Evolutionary conservation across 2,797 vertebrate species (phyloP), one percentile per base, ranked within the genome.

Genomic region (Pseudomugil gertrudae): DNA sequence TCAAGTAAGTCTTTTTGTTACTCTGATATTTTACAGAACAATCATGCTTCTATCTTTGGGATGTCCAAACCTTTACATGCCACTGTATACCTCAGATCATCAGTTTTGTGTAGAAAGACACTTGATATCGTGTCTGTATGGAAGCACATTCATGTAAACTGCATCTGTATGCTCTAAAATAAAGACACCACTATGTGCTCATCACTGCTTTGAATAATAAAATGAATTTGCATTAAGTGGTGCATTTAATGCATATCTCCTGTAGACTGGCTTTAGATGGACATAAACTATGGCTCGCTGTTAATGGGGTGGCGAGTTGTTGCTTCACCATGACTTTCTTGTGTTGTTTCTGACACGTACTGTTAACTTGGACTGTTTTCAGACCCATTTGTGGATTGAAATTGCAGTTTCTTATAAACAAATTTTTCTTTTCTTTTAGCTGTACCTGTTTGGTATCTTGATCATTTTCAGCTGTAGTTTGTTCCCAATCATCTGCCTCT

Each of bases 361-460:
- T 56, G 14, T 56, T 63, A 54, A 35, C 59, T 59, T 45, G 19
- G 43, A 56, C 35, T 43, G 13, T 48, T 43, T 45, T 68, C 29
- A 63, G 9, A 61, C 55, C 10, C 52, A 21, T 65, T 24, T 24
- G 17, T 32, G 15, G 36, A 27, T 35, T 23, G 52, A 1, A 40
- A 4, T 48, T 24, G n/a, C 45, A 47, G 23, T 5, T 24, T 48
- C 21, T 24, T 4, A 23, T 23, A 9, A 43, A n/a, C 40, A 47
- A 21, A 45, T 9, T 9, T 21, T 1, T 47, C 1, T 21, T 47
- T 47, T 47, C 21, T 47, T 26, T 27, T 5, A 40, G 21, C 27
- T 57, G 26, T 54, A 43, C 33, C 10, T 7, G 6, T 10, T 15
- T 60, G 15, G 32, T 26, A 61, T 61, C 27, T 58, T 52, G 21